phyloP scores from a whole-genome alignment of 2,113 vertebrate genomes.

The Pelmatolapia mariae region DNA sequence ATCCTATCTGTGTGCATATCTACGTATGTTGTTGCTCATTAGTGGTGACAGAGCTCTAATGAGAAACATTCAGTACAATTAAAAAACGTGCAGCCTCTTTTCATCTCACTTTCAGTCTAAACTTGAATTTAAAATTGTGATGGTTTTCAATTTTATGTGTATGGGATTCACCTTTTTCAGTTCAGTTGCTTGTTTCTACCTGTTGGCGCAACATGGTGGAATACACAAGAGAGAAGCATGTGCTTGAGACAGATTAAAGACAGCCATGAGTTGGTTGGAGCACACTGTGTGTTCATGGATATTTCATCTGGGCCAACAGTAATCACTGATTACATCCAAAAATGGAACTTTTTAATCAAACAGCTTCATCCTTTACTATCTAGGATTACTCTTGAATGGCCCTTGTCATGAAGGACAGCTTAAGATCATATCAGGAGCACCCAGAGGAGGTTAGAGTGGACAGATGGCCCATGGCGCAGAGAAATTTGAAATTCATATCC shows the following conservation, averaged over 20 bases:
- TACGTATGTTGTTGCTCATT: neutral
- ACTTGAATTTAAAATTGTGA: accelerated
- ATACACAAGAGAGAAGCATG: accelerated
- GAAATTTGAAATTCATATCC: neutral
- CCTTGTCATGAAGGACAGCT: neutral
- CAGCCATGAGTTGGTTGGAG: accelerated
- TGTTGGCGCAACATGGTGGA: neutral
- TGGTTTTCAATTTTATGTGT: accelerated
- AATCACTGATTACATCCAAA: neutral
- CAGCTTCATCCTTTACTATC: neutral
- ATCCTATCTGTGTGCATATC: neutral
- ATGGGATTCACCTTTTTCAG: neutral
- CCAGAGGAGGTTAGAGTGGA: neutral
- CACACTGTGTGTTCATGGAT: neutral
- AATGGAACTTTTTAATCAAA: neutral
- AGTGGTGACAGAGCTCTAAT: neutral
- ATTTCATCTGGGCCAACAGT: accelerated
- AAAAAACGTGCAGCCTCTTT: accelerated
- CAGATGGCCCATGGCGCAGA: accelerated
- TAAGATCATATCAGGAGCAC: neutral
- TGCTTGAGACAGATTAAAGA: accelerated
- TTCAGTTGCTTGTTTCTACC: no score
- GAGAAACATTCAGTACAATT: neutral
- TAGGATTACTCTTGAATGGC: neutral
- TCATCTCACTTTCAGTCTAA: neutral